Evolutionary conservation across 2,113 vertebrate species (phyloP).

Genomic region (Strix aluco): DNA sequence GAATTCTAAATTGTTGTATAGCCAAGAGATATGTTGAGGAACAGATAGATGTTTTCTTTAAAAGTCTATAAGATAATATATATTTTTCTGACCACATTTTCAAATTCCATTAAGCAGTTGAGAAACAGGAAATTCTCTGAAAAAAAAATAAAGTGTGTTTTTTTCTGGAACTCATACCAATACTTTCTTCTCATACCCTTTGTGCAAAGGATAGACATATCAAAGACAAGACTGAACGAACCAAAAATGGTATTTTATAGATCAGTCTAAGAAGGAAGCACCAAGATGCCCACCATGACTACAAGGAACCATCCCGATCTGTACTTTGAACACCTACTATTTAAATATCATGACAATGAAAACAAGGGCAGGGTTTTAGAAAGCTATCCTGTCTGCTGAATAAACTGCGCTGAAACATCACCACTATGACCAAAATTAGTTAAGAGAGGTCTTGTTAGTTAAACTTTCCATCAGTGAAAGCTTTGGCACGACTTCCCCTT

Average conservation of each 20-base stretch:
- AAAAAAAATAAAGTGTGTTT: not conserved
- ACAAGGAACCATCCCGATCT: not conserved
- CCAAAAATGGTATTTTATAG: not conserved
- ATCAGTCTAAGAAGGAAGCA: not conserved
- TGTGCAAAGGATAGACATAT: not conserved
- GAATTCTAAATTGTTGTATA: not conserved
- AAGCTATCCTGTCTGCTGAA: not conserved
- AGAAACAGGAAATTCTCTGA: not conserved
- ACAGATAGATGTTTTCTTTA: not conserved
- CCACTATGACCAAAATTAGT: not conserved
- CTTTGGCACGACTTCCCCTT: not conserved
- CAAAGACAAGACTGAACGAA: not conserved
- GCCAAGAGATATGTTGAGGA: not conserved
- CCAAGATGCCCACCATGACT: not conserved
- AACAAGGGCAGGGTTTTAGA: not conserved
- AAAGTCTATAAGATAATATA: not conserved
- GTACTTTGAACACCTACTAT: not conserved
- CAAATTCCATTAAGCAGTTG: not conserved
- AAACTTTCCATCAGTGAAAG: not conserved
- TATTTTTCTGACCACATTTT: not conserved
- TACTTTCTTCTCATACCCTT: not conserved
- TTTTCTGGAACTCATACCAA: not conserved
- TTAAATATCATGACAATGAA: not conserved
- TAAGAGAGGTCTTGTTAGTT: not conserved
- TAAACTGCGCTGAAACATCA: not conserved